phyloP scores from a whole-genome alignment of 1,140 invertebrate genomes.

The Procambarus virginalis region DNA sequence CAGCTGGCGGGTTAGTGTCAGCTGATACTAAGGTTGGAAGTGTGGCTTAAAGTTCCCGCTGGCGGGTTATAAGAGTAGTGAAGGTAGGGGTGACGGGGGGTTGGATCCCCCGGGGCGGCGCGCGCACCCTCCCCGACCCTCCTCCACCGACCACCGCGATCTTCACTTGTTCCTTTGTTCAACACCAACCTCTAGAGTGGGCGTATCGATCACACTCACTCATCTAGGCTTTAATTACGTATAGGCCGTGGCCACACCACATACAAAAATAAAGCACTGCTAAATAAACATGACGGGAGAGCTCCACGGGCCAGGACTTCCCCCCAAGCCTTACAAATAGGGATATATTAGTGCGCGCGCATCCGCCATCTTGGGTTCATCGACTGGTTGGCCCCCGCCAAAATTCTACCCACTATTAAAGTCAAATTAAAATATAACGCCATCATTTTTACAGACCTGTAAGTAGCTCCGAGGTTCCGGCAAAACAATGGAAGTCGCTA shows the following conservation, averaged over 20 bases:
- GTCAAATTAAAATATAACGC: conserved; percentile 24
- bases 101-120: not conserved
- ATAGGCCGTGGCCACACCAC: not conserved
- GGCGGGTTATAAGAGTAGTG: not conserved
- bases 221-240: not conserved
- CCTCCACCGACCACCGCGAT: not conserved
- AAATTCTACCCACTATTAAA: conserved; percentile 31
- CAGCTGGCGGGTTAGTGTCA: not conserved
- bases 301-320: not conserved
- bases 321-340: conserved; percentile 25
- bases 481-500: conserved; percentile 65
- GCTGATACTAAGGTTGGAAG: too few relatives aligned
- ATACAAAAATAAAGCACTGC: not conserved
- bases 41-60: conserved; percentile 33
- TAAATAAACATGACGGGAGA: not conserved
- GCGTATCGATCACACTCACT: conserved; percentile 53
- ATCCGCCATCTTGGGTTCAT: conserved; percentile 62
- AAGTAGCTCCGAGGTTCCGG: conserved; percentile 66
- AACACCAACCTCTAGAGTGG: conserved; percentile 39
- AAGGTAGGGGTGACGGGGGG: not conserved
- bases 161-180: conserved; percentile 56
- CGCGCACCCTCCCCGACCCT: not conserved
- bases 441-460: conserved; percentile 50
- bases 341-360: conserved; percentile 54
- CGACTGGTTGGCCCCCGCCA: conserved; percentile 55